Conservation (phyloP, 2,113 vertebrate genomes). For the Haliaeetus leucogaster region DNA sequence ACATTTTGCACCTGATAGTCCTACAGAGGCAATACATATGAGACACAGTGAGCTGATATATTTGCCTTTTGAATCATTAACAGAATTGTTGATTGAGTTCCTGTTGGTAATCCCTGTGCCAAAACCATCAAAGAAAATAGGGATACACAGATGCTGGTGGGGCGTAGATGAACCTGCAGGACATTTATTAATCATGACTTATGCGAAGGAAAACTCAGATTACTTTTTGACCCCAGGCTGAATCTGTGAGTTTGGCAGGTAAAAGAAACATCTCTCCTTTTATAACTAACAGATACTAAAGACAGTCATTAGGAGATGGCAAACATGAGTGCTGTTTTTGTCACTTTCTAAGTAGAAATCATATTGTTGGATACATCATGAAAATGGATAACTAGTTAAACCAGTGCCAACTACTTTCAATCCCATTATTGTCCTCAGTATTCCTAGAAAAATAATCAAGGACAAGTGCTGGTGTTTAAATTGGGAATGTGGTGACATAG, state of each 20-base stretch:
- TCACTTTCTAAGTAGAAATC: conserved; percentile 42
- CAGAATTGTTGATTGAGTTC: conserved; percentile 60
- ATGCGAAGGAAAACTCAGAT: conserved; percentile 55
- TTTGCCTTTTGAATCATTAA: conserved; percentile 68
- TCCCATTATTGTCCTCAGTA: neutral
- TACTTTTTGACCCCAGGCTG: conserved; percentile 62
- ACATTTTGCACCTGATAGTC: neutral
- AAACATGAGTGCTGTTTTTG: conserved; percentile 20
- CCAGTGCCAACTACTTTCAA: neutral
- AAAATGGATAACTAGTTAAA: neutral
- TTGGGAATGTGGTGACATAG: neutral
- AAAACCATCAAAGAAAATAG: conserved; percentile 62
- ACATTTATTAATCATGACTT: conserved; percentile 59
- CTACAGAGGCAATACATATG: neutral
- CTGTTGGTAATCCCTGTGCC: conserved; percentile 57
- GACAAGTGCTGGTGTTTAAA: neutral
- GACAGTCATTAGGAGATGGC: neutral
- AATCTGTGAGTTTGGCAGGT: conserved; percentile 61
- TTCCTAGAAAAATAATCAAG: neutral
- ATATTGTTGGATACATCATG: neutral
- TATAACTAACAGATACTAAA: conserved; percentile 39
- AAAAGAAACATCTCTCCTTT: conserved; percentile 57
- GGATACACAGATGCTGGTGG: conserved; percentile 57
- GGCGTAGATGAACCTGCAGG: conserved; percentile 56
- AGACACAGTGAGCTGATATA: conserved; percentile 50